phyloP scores from a whole-genome alignment of 2,113 vertebrate genomes.

The Deroptyus accipitrinus region DNA sequence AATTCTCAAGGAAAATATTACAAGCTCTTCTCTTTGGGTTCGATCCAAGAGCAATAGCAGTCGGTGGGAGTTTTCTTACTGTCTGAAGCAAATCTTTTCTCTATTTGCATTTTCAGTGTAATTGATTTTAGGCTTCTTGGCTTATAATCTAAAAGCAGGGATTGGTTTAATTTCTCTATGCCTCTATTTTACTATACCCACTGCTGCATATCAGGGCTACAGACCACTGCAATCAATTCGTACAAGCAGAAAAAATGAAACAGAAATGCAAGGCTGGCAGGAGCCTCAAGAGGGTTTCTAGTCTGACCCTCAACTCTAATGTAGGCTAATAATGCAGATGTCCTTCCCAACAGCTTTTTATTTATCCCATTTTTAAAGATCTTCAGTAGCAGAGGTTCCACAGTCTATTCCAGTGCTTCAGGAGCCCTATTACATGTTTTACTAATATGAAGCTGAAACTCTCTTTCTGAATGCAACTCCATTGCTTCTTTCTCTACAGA shows the following conservation, averaged over 20 bases:
- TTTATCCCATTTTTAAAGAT: background rate
- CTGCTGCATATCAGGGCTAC: background rate
- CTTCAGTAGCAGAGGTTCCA: background rate
- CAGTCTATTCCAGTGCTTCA: background rate
- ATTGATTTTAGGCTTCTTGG: background rate
- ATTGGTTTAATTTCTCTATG: background rate
- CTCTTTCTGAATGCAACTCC: background rate
- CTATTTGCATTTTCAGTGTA: background rate
- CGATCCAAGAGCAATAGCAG: background rate
- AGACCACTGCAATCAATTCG: background rate
- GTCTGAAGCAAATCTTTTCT: background rate
- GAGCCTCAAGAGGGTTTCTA: background rate
- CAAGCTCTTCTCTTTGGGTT: background rate
- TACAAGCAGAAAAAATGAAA: background rate
- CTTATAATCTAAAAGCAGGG: background rate
- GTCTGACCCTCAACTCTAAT: background rate
- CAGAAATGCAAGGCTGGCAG: background rate
- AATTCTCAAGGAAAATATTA: background rate
- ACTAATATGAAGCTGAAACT: background rate
- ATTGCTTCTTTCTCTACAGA: background rate
- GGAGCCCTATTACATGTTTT: background rate
- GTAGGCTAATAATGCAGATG: background rate
- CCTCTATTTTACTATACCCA: background rate
- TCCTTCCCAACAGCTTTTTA: background rate
- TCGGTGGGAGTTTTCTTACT: background rate